Percentiles rank a stretch among this genome's conserved stretches.
Evolutionary conservation across 2,113 vertebrate genomes (phyloP).

Genomic region (Cettia cetti): DNA sequence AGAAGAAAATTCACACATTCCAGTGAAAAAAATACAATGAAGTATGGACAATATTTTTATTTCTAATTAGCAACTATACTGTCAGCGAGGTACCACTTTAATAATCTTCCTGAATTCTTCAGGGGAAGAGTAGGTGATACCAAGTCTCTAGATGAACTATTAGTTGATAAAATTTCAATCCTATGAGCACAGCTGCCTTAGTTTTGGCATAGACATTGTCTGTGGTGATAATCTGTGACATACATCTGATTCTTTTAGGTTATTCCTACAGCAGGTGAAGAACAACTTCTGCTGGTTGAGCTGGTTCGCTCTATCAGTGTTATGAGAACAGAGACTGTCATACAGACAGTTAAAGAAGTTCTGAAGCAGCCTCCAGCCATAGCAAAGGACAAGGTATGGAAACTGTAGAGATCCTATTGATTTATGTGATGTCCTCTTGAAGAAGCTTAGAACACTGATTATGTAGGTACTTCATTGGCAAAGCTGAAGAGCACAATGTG

Average conservation of each 20-base stretch:
- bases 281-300: slow-evolving; percentile 94
- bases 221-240: not conserved
- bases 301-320: slow-evolving; percentile 95
- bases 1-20: not conserved
- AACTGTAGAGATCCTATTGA: not conserved
- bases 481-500: not conserved
- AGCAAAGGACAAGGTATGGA: slow-evolving; percentile 90
- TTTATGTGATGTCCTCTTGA: not conserved
- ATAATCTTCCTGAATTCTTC: not conserved
- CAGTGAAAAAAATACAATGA: not conserved
- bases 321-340: slow-evolving; percentile 97
- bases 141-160: not conserved
- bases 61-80: not conserved
- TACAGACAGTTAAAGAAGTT: slow-evolving; percentile 97
- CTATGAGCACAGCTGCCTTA: not conserved
- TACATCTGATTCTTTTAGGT: slow-evolving; percentile 74
- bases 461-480: not conserved
- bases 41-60: not conserved
- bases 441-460: not conserved
- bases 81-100: not conserved
- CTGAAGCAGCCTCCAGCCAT: slow-evolving; percentile 97
- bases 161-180: not conserved
- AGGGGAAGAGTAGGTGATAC: not conserved
- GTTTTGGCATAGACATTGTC: not conserved
- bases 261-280: slow-evolving; percentile 91